Percentiles rank a stretch among this genome's conserved stretches.
Conservation (phyloP, 1,140 invertebrate species). For the Conopomorpha cramerella region DNA sequence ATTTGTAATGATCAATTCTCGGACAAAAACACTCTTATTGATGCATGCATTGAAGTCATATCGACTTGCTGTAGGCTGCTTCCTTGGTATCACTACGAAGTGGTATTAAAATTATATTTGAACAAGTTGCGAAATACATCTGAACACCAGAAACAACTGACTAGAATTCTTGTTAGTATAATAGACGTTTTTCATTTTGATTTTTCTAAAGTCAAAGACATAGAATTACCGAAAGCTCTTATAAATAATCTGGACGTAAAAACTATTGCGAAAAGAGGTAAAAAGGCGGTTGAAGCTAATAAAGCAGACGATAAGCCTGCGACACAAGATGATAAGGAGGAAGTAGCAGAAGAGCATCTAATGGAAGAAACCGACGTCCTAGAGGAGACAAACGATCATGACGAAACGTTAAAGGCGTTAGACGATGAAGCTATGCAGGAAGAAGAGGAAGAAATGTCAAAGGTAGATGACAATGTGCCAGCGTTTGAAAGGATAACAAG, state of each 20-base stretch:
- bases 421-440: conserved; percentile 32
- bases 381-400: conserved; percentile 14
- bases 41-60: conserved; percentile 79
- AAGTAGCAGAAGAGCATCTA: conserved; percentile 19
- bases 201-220: conserved; percentile 66
- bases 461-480: conserved; percentile 31
- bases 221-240: conserved; percentile 36
- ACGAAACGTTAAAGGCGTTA: conserved; percentile 24
- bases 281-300: conserved; percentile 13
- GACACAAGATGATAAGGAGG: conserved; percentile 10
- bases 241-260: conserved; percentile 17
- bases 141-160: conserved; percentile 81
- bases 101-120: conserved; percentile 80
- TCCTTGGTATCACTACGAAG: conserved; percentile 87
- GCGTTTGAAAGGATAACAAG: conserved; percentile 62
- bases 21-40: conserved; percentile 80
- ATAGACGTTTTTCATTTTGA: conserved; percentile 94
- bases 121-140: conserved; percentile 69
- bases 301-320: conserved; percentile 1
- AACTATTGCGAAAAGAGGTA: neutral
- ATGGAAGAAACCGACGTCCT: conserved; percentile 18
- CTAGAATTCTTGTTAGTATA: conserved; percentile 80
- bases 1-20: conserved; percentile 77
- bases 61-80: conserved; percentile 75
- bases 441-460: conserved; percentile 24